Conservation (phyloP, 2,113 vertebrate species). For the Actenoides lindsayi region DNA sequence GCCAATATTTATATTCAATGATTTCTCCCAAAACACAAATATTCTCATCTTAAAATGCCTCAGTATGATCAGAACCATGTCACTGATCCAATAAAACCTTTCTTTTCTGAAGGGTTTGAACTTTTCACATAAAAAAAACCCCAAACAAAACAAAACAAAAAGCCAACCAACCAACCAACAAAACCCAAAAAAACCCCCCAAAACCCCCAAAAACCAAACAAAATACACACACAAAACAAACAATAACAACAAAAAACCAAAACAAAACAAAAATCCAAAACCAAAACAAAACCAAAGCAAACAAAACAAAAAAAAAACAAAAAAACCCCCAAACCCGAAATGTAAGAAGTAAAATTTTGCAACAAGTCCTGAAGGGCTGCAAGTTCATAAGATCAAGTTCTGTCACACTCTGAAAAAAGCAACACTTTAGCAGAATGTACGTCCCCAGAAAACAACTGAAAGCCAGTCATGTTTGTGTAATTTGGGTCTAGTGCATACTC, state of each 20-base stretch:
- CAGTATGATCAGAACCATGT: neutral
- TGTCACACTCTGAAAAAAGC: neutral
- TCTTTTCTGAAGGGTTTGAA: neutral
- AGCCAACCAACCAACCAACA: neutral
- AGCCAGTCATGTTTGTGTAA: neutral
- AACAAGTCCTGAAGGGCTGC: neutral
- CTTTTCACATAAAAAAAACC: neutral
- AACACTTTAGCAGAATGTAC: neutral
- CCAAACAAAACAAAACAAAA: too few species aligned
- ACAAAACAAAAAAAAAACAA: neutral
- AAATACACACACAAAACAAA: too few species aligned
- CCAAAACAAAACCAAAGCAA: neutral
- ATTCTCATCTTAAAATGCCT: neutral
- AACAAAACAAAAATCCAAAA: neutral
- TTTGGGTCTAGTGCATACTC: rapidly evolving
- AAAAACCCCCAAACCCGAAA: neutral
- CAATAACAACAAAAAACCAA: too few species aligned
- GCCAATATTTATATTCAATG: neutral
- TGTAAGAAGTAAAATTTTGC: neutral
- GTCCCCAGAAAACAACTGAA: neutral
- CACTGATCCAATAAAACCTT: neutral
- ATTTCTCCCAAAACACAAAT: neutral
- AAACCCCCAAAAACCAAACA: too few species aligned
- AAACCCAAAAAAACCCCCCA: neutral
- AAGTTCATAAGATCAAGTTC: neutral